These are phyloP conservation scores for Drosophila eohydei DNA, from an alignment of 2,888 invertebrate genomes.

Conservation along the genomic window DNA sequence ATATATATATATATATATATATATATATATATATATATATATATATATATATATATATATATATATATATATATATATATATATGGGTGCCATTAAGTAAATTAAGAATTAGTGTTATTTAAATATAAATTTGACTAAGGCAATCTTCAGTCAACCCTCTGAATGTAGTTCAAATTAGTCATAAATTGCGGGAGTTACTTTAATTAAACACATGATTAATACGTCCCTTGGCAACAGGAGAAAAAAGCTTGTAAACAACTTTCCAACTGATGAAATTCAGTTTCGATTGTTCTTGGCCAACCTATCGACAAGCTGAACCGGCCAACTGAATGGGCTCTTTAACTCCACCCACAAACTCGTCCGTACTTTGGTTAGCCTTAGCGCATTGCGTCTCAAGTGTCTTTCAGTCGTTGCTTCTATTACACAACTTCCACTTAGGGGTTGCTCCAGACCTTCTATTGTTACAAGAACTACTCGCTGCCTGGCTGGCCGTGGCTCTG, in stretches of 20 bases:
- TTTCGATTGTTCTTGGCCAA: conserved; percentile 1
- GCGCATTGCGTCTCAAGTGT: conserved; percentile 68
- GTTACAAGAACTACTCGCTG: conserved; percentile 66
- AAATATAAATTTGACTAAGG: not conserved
- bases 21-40: too few species aligned
- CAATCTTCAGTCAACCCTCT: not conserved
- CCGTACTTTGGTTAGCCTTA: conserved; percentile 27
- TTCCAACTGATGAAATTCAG: conserved; percentile 33
- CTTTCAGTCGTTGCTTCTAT: conserved; percentile 33
- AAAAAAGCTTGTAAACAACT: conserved; percentile 5
- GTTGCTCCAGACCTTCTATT: conserved; percentile 76
- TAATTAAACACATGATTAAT: conserved; percentile 20
- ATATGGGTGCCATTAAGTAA: not conserved
- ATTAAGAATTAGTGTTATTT: not conserved
- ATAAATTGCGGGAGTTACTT: not conserved
- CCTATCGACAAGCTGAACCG: conserved; percentile 14
- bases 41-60: not conserved
- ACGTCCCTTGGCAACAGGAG: not conserved
- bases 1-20: too few species aligned
- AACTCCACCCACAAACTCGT: conserved; percentile 77
- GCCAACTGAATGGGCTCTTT: conserved; percentile 12
- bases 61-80: not conserved
- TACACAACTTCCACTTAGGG: conserved; percentile 64
- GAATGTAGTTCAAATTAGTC: conserved; percentile 1
- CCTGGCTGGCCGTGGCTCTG: not conserved